Conservation (phyloP, 2,888 invertebrate species). For the Coleophora flavipennella region DNA sequence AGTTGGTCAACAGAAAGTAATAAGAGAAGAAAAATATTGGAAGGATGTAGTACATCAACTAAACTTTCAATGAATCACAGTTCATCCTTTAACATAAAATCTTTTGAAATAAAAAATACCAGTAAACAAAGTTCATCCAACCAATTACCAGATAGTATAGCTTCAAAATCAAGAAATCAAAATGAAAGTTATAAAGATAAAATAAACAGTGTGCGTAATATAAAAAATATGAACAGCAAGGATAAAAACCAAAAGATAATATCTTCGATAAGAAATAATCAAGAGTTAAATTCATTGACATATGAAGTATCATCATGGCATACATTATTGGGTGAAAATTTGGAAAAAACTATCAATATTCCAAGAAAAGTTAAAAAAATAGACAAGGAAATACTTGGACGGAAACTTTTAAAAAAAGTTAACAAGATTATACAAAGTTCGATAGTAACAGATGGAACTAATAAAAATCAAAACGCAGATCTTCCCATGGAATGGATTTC, state of each 20-base stretch:
- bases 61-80: not conserved
- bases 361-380: not conserved
- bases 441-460: slow-evolving; percentile 13
- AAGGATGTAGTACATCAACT: slow-evolving; percentile 17
- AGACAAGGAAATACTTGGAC: slow-evolving; percentile 10
- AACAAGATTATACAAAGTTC: slow-evolving; percentile 21
- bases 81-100: not conserved
- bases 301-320: too few species aligned
- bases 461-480: slow-evolving; percentile 5
- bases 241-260: too few species aligned
- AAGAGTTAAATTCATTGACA: too few species aligned
- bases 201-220: too few species aligned
- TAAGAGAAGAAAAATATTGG: slow-evolving; percentile 6
- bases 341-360: not conserved
- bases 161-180: too few species aligned
- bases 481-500: slow-evolving; percentile 19
- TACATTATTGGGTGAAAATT: not conserved
- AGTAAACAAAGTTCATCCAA: not conserved
- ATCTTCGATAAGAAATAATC: too few species aligned
- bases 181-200: too few species aligned
- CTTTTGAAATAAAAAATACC: not conserved
- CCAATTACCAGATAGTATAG: too few species aligned
- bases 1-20: slow-evolving; percentile 3
- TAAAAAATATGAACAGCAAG: too few species aligned
- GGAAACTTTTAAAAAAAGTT: slow-evolving; percentile 16